phyloP scores from a whole-genome alignment of 2,113 vertebrate species.

The Rhynchomys soricoides region DNA sequence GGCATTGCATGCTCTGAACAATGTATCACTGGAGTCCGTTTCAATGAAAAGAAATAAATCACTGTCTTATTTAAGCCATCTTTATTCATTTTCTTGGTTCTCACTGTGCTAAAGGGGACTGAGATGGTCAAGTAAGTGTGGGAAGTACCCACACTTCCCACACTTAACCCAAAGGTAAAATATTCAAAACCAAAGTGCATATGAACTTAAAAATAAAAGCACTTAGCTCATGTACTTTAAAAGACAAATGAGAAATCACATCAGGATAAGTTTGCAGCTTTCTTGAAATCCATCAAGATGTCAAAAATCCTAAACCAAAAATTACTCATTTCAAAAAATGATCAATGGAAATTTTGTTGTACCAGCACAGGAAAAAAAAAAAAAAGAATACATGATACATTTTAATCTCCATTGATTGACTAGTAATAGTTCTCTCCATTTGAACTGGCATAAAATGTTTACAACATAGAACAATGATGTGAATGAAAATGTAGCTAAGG shows the following conservation, averaged over 20 bases:
- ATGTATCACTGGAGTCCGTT: not conserved
- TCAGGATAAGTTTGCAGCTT: constrained; percentile 71
- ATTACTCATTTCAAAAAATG: constrained; percentile 77
- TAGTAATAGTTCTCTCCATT: constrained; percentile 65
- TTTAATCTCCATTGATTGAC: constrained; percentile 63
- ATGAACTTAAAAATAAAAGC: constrained; percentile 34
- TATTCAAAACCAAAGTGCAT: not conserved
- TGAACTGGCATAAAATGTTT: constrained; percentile 62
- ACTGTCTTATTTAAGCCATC: not conserved
- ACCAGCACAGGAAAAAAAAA: constrained; percentile 6
- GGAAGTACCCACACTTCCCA: not conserved
- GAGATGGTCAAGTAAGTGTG: not conserved
- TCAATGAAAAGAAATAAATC: constrained; percentile 15
- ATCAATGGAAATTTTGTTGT: constrained; percentile 74
- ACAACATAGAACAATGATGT: constrained; percentile 38
- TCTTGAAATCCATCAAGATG: constrained; percentile 74
- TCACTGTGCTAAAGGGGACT: not conserved
- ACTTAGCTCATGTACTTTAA: constrained; percentile 47
- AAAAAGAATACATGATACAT: constrained; percentile 25
- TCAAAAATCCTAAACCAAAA: constrained; percentile 73
- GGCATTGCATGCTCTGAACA: not conserved
- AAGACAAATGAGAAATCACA: constrained; percentile 74
- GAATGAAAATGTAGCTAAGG: constrained; percentile 48
- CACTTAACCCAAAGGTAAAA: constrained; percentile 28
- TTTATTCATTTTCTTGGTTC: not conserved